Base-by-base conservation (phyloP, 2,888 invertebrate genomes). In the Drosophila ustulata region DNA sequence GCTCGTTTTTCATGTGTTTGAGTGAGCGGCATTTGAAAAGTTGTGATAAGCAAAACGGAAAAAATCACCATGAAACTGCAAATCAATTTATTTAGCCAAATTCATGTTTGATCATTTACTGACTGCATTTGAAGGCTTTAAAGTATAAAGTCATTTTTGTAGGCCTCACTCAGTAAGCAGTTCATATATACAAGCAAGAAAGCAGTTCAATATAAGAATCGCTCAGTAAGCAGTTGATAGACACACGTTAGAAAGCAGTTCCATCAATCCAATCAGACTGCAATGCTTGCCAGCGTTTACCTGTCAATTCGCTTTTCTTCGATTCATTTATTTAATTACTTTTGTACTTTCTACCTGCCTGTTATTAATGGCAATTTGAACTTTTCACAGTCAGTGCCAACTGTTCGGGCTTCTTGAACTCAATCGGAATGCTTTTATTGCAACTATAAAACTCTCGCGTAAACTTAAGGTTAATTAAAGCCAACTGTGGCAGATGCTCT, bases 381-480 rank as follows among this genome's bases (percentile, higher is more conserved):
- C 8, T 25, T n/a, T 5, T n/a, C 28, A 41, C 18, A 30, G 18
- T 11, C 8, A 4, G 1, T 8, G 26, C 26, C 8, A 26, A 52
- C 37, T 39, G 11, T 26, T 18, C 32, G 25, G 18, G 25, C 18
- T 13, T 25, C 30, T 45, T 45, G 32, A 61, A 43, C 8, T 32
- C 26, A 52, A 45, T 34, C 18, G 2, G 5, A 18, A 28, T 6
- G 53, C 18, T 34, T 34, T 43, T 32, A 25, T 43, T 8, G 25
- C 3, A 30, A 43, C 13, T 52, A n/a, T 51, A 4, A 18, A 51
- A 59, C 13, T 51, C 26, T 30, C 18, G 30, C 37, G n/a, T 2
- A 26, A 34, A 53, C 32, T 39, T 25, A 28, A 59, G 63, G 45
- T 66, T 84, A 78, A 86, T 86, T 88, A 80, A 86, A 57, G 41